These are phyloP conservation scores for Podarcis muralis DNA, from an alignment of 2,113 vertebrate species.

Conservation along the genomic window DNA sequence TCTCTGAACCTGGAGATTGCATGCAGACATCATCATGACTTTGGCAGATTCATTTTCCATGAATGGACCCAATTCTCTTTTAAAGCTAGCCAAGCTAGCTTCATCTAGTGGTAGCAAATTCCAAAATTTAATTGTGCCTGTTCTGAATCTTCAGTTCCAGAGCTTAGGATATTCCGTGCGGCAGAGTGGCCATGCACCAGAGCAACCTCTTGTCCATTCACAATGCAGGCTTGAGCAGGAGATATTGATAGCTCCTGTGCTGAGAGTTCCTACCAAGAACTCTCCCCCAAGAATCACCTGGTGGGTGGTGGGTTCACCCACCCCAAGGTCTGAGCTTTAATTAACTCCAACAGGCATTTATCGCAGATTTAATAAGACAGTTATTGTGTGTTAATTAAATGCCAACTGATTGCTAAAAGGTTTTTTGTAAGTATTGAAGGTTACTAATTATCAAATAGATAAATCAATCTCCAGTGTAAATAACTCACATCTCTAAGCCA, in stretches of 20 bases:
- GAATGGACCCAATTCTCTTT: no score
- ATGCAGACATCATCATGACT: no score
- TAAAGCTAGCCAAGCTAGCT: no score
- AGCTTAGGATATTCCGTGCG: no score
- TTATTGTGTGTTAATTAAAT: constrained; percentile 86
- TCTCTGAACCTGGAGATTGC: no score
- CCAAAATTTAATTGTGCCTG: no score
- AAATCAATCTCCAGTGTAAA: constrained; percentile 80
- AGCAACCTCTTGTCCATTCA: neutral
- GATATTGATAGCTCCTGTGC: neutral
- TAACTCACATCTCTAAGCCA: constrained; percentile 75
- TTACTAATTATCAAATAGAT: constrained; percentile 84
- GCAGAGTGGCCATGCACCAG: no score
- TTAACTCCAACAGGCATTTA: constrained; percentile 82
- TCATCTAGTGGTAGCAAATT: no score
- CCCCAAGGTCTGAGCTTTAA: constrained; percentile 72
- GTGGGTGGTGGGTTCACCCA: neutral
- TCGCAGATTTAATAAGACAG: constrained; percentile 84
- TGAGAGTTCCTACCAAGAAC: neutral
- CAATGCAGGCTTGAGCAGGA: neutral
- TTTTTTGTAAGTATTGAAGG: constrained; percentile 79
- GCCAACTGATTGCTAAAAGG: constrained; percentile 82
- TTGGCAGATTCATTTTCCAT: no score
- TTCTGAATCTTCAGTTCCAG: no score
- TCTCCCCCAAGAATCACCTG: no score